Base-by-base conservation (phyloP, 2,888 invertebrate species). In the Campaea margaritaria region DNA sequence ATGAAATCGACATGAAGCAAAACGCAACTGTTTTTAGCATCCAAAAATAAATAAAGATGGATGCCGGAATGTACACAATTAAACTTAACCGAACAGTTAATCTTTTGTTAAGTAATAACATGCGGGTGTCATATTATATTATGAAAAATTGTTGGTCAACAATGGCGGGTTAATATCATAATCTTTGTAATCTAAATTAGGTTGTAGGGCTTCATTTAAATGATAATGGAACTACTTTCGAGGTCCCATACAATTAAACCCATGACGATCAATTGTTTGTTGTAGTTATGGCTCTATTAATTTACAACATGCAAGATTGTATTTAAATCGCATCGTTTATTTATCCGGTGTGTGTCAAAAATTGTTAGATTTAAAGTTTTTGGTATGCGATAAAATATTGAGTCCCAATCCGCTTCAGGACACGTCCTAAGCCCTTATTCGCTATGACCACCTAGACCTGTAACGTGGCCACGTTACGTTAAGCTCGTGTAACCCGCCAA, bases 61-160 rank as follows among this genome's bases (percentile, higher is more conserved):
- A n/a, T n/a, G n/a, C n/a, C n/a, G 39, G 15, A 41, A 27, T 27
- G 27, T 2, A 7, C 27, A 3, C 5, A 13, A 45, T 31, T 31
- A 11, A 45, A 14, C 45, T 14, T 45, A 45, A 28, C 21, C 21
- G 21, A 21, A 0, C 13, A n/a, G n/a, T 14, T 41, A 13, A 51
- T 53, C 36, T 14, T 48, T 11, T 28, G 12, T 38, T 36, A 2
- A 13, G 16, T 51, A 12, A 42, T 36, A 42, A 38, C 47, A 59
- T 59, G 59, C 59, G 59, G 59, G 59, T 54, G 45, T 45, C 42
- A 54, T 28, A 58, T 52, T 46, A 54, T 48, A 41, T 21, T 21
- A 21, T 21, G 21, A 59, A 41, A 53, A 44, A 28, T 31, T 39
- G 56, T 51, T 55, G 10, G 49, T 41, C 36, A 41, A 50, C 54